Evolutionary conservation across 1,140 invertebrate genomes (phyloP), one percentile per base, ranked within the genome.

Genomic region (Battus philenor): DNA sequence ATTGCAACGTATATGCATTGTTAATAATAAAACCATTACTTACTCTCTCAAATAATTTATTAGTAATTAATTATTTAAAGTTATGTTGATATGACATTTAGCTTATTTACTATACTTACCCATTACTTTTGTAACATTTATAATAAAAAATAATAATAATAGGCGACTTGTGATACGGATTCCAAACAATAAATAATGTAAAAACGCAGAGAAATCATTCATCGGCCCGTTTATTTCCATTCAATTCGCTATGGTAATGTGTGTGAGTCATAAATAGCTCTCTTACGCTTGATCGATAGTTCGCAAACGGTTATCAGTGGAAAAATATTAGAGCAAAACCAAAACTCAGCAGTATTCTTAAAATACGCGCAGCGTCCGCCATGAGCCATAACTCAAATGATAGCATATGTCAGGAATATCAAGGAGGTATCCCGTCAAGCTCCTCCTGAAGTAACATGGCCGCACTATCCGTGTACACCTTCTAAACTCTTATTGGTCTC

Each of bases 371-470:
- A 69, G 54, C 64, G 50, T 63, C 59, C 69, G 63, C 70, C 68
- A 80, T 80, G 54, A 60, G 44, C 67, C 67, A 84, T 84, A 80
- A 79, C 80, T 77, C 65, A 80, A 84, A 84, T 84, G 80, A 73
- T 56, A 69, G 72, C 68, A 77, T 82, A 80, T 75, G 71, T 80
- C 64, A 70, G 67, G 80, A 80, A 84, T 84, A 82, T 78, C 75
- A 84, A 84, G 80, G 78, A 82, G 80, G 78, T 58, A 73, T 78
- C 51, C 45, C 49, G n/a, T 32, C 39, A 58, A 57, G 63, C 78
- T 48, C 70, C 81, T 63, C 78, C 80, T 79, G 54, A 76, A 85
- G 54, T 62, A 74, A 65, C 59, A 84, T 84, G 80, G 80, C 80
- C 64, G 80, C 55, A 58, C 33, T 44, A 55, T 61, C 53, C 31